These are phyloP conservation scores for Notothenia rossii DNA, from an alignment of 2,113 vertebrate genomes.

Conservation along the genomic window DNA sequence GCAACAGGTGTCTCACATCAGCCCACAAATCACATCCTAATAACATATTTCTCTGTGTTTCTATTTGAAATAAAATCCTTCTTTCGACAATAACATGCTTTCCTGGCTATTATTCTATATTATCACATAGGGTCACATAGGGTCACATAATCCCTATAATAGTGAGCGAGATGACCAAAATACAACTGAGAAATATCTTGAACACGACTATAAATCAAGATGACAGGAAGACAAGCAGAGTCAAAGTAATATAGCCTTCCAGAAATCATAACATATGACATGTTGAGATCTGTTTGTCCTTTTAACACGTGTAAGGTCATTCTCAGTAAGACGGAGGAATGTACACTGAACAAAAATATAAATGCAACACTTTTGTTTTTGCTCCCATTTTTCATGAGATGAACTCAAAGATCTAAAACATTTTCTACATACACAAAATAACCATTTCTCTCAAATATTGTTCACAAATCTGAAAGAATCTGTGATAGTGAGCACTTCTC, in stretches of 20 bases:
- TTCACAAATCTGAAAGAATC: too few relatives aligned
- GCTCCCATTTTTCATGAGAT: too few relatives aligned
- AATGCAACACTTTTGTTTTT: too few relatives aligned
- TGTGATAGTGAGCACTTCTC: too few relatives aligned
- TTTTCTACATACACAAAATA: too few relatives aligned
- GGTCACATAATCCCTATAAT: not conserved
- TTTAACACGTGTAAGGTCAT: not conserved
- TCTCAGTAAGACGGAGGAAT: not conserved
- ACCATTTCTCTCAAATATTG: too few relatives aligned
- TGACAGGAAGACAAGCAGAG: not conserved
- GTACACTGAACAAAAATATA: too few relatives aligned
- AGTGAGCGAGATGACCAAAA: not conserved
- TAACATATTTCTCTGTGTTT: not conserved
- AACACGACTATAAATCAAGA: not conserved
- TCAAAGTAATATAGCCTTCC: not conserved
- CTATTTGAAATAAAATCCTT: too few relatives aligned
- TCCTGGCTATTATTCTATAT: too few relatives aligned
- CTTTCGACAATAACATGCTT: too few relatives aligned
- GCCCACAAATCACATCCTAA: constrained; percentile 22
- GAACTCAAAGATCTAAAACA: too few relatives aligned
- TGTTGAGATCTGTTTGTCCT: not conserved
- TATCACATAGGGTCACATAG: too few relatives aligned
- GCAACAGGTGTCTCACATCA: constrained; percentile 14
- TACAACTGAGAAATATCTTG: not conserved
- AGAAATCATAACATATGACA: not conserved